These are phyloP conservation scores for Cliona cf. orientalis DNA, from an alignment of 37 sponge, comb jelly and placozoan genomes.

Conservation along the genomic window DNA sequence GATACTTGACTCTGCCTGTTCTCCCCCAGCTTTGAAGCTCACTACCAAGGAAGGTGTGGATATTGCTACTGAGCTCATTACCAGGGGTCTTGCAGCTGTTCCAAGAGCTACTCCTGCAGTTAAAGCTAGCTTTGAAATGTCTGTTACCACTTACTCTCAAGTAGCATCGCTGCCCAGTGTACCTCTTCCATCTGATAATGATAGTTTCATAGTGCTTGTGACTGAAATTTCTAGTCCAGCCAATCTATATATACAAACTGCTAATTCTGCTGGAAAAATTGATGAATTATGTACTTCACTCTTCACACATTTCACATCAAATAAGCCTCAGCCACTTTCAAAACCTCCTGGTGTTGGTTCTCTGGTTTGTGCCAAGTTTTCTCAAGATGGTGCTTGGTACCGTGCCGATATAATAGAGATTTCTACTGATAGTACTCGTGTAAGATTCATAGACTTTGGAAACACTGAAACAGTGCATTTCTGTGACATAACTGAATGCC, in stretches of 20 bases:
- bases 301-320: constrained; percentile 2
- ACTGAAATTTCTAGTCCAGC: constrained; percentile 22
- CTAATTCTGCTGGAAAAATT: neutral
- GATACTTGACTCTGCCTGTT: too few relatives aligned
- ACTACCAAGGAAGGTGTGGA: too few relatives aligned
- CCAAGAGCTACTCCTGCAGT: too few relatives aligned
- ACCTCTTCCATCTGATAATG: neutral
- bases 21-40: too few relatives aligned
- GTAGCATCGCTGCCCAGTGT: too few relatives aligned
- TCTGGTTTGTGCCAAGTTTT: constrained; percentile 48
- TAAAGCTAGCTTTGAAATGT: too few relatives aligned
- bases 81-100: too few relatives aligned
- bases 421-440: neutral
- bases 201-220: constrained; percentile 10
- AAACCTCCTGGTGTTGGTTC: constrained; percentile 36
- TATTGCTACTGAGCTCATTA: too few relatives aligned
- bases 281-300: neutral
- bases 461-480: constrained; percentile 23
- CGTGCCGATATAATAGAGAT: constrained; percentile 26
- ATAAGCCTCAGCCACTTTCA: constrained; percentile 5
- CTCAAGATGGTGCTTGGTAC: constrained; percentile 63
- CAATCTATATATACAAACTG: constrained; percentile 12
- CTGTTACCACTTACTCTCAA: too few relatives aligned
- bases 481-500: constrained; percentile 22
- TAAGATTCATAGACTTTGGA: constrained; percentile 54